Conservation (phyloP, 2,888 invertebrate species). For the Criorhina ranunculi region DNA sequence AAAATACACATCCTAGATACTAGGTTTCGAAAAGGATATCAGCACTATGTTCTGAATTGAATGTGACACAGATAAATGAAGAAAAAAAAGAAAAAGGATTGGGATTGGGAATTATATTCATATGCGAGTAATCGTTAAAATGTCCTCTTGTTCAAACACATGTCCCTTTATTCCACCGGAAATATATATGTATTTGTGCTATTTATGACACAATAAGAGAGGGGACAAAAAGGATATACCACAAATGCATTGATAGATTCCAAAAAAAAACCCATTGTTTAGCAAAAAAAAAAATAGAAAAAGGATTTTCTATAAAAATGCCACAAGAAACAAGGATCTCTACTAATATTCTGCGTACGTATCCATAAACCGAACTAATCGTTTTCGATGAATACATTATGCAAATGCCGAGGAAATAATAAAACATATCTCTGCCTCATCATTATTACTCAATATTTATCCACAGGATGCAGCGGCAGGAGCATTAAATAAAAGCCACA, state of each 20-base stretch:
- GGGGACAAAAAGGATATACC: conserved; percentile 53
- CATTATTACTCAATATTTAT: conserved; percentile 18
- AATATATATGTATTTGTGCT: conserved; percentile 20
- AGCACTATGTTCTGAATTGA: conserved; percentile 63
- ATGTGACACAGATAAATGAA: conserved; percentile 71
- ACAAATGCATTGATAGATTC: conserved; percentile 54
- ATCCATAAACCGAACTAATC: conserved; percentile 41
- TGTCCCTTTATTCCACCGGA: conserved; percentile 59
- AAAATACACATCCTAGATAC: conserved; percentile 47
- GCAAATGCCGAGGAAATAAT: conserved; percentile 49
- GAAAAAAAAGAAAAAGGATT: conserved; percentile 51
- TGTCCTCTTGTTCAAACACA: conserved; percentile 28
- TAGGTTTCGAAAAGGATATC: conserved; percentile 42
- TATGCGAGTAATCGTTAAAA: conserved; percentile 63
- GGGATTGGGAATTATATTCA: conserved; percentile 61
- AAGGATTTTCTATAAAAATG: conserved; percentile 27
- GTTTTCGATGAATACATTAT: conserved; percentile 61
- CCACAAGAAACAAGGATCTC: conserved; percentile 47
- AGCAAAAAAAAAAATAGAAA: background rate
- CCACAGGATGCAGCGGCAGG: conserved; percentile 55
- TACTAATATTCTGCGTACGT: conserved; percentile 39
- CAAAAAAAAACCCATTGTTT: conserved; percentile 39
- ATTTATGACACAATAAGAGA: conserved; percentile 33
- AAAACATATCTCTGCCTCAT: conserved; percentile 32
- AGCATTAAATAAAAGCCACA: conserved; percentile 60